Evolutionary conservation across 2,888 invertebrate species (phyloP).

Genomic region (Xestia ashworthii): DNA sequence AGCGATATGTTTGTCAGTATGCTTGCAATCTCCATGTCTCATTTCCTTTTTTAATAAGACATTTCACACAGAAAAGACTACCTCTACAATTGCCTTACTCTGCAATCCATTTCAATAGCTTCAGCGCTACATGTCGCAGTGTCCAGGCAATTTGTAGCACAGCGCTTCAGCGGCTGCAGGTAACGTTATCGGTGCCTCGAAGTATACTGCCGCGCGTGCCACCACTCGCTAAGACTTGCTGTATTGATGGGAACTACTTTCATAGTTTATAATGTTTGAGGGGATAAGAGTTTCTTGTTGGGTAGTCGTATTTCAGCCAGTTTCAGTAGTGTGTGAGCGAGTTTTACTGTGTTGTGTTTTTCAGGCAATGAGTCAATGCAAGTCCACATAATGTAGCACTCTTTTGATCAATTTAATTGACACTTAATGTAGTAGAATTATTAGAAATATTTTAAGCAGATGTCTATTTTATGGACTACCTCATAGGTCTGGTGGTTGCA

Average conservation of each 20-base stretch:
- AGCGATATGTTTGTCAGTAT: neutral
- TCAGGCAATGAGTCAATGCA: neutral
- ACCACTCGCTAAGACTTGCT: constrained; percentile 27
- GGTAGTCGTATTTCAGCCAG: constrained; percentile 21
- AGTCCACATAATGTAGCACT: neutral
- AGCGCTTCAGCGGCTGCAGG: constrained; percentile 53
- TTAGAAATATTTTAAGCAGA: too few species aligned
- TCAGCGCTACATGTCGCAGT: constrained; percentile 61
- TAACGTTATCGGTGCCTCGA: constrained; percentile 38
- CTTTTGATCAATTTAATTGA: neutral
- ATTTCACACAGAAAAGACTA: neutral
- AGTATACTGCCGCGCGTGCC: constrained; percentile 39
- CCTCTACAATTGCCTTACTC: constrained; percentile 58
- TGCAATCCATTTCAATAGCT: constrained; percentile 71
- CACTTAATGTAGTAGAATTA: too few species aligned
- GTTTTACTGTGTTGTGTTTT: neutral
- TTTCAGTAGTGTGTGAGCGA: neutral
- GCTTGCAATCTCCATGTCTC: neutral
- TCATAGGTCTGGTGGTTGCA: too few species aligned
- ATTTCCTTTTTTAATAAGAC: neutral
- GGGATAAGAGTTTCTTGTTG: neutral
- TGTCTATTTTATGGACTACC: too few species aligned
- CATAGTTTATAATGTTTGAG: constrained; percentile 24
- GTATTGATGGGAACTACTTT: constrained; percentile 34
- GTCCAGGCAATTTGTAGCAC: constrained; percentile 74